phyloP scores from a whole-genome alignment of 2,888 invertebrate genomes.

The Copidosoma aretas region DNA sequence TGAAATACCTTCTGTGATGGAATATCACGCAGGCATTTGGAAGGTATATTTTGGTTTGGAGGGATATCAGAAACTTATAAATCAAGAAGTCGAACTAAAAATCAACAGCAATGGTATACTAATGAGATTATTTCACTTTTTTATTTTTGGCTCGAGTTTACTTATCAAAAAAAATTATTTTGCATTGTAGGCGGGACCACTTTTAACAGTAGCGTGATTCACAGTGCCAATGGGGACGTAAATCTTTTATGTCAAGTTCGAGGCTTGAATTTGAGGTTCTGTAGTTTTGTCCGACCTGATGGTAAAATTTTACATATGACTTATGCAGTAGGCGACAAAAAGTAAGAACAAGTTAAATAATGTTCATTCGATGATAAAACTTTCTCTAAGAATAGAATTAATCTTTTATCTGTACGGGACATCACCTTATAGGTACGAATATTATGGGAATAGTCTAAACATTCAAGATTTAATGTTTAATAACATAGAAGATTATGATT shows the following conservation, averaged over 20 bases:
- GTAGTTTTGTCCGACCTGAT: conserved; percentile 51
- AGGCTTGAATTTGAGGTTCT: conserved; percentile 35
- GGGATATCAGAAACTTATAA: conserved; percentile 33
- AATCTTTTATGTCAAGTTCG: conserved; percentile 45
- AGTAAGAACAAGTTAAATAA: conserved; percentile 47
- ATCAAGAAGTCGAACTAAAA: conserved; percentile 42
- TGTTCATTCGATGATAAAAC: not conserved
- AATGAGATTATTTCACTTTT: conserved; percentile 9
- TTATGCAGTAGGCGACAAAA: conserved; percentile 47
- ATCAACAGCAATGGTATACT: conserved; percentile 44
- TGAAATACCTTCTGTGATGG: conserved; percentile 43
- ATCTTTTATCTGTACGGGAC: too few relatives aligned
- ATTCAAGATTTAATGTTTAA: conserved; percentile 8
- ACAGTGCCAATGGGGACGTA: conserved; percentile 37
- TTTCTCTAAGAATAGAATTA: conserved; percentile 4
- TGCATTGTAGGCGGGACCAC: conserved; percentile 34
- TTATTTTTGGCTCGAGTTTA: not conserved
- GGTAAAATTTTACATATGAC: conserved; percentile 45
- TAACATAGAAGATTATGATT: conserved; percentile 39
- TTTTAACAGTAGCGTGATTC: conserved; percentile 40
- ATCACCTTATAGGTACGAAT: conserved; percentile 51
- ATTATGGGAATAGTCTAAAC: conserved; percentile 48
- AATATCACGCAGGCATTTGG: conserved; percentile 52
- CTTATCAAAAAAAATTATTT: conserved; percentile 37
- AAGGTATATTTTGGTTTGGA: conserved; percentile 45